Percentiles rank a stretch among this genome's conserved stretches.
Evolutionary conservation across 2,797 vertebrate species (phyloP).

Genomic region (Pseudomugil tenellus): DNA sequence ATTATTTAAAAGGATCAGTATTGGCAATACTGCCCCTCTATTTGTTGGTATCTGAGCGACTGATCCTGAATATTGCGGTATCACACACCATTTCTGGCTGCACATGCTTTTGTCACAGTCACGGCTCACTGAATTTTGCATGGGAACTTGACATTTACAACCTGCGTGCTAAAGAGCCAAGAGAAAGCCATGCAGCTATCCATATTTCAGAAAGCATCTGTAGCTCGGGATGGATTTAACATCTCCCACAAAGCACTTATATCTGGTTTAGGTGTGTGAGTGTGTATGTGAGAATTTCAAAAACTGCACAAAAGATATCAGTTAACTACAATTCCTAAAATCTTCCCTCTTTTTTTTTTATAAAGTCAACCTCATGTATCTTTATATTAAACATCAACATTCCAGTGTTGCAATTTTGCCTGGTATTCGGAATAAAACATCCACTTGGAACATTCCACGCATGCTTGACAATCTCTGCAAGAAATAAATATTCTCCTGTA

Average conservation of each 20-base stretch:
- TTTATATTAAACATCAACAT: conserved; percentile 19
- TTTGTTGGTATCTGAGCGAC: too few species aligned
- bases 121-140: background rate
- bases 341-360: background rate
- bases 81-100: too few species aligned
- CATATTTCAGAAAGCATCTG: background rate
- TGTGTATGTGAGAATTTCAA: too few species aligned
- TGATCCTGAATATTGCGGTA: too few species aligned
- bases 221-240: background rate
- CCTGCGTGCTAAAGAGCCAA: background rate
- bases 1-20: too few species aligned
- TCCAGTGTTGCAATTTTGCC: conserved; percentile 19
- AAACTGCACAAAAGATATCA: background rate
- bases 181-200: background rate
- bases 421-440: conserved; percentile 29
- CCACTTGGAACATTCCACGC: conserved; percentile 40
- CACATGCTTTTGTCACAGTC: background rate
- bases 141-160: background rate
- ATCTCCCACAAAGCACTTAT: background rate
- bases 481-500: conserved; percentile 43
- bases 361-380: background rate
- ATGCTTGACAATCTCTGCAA: conserved; percentile 38
- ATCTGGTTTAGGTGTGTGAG: background rate
- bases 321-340: background rate
- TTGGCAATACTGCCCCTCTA: too few species aligned